Base-by-base conservation (phyloP, 2,113 vertebrate genomes). In the Panurus biarmicus region DNA sequence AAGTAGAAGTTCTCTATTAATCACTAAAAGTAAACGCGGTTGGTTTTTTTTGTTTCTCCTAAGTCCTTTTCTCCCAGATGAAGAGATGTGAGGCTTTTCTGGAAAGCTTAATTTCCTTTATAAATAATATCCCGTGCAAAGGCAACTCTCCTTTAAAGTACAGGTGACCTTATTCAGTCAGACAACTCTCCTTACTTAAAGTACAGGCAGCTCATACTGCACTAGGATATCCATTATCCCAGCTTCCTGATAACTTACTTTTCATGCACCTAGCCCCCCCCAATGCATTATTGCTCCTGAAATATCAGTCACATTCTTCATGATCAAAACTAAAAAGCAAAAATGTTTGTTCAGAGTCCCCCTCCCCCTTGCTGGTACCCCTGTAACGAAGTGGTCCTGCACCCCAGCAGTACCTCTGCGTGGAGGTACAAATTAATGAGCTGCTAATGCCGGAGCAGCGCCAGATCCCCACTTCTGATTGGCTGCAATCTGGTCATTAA, bases 401-500 rank as follows among this genome's bases (percentile, higher is more conserved):
- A 69, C 70, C 71, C 76, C 74, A 77, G 74, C 58, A 29, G 82
- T 71, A 73, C 51, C 74, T 79, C 60, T 51, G 38, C 14, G 12
- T 20, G 58, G 45, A 70, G 50, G 67, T 85, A 56, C 35, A 75
- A 95, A 96, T 92, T 91, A 88, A 94, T 71, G 92, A 96, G 69
- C 83, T 82, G 62, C 57, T 94, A 96, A 94, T 89, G 83, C 31
- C 71, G 48, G 76, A 94, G 82, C 87, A 16, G 77, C 33, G 54
- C 85, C 91, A 71, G 72, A 77, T 79, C 76, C 91, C 91, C 89
- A 95, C 62, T 96, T 77, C 50, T 40, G 66, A 87, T 89, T 89
- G 85, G 71, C 67, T 92, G 78, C 91, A 96, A 91, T 89, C 48
- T 89, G 94, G 87, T 57, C 87, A 96, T 89, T 88, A 94, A 96